Evolutionary conservation across 2,113 vertebrate species (phyloP), one percentile per base, ranked within the genome.

Genomic region (Lampris incognitus): DNA sequence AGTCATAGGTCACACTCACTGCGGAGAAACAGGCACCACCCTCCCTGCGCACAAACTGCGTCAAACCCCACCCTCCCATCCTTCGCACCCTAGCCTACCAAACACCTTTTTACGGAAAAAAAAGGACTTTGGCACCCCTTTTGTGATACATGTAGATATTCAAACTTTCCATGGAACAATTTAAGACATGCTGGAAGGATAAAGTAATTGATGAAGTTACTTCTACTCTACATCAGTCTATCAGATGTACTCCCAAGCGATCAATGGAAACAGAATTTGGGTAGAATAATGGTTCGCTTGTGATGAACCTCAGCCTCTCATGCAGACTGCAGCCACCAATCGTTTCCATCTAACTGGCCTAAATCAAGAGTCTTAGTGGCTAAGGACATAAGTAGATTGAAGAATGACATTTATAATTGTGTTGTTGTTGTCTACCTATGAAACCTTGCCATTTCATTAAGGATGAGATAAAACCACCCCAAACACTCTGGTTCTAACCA

Each of bases 21-120:
- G 94, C 94, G 89, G 90, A 83, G 84, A 92, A 88, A 87, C 73
- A 72, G 93, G 89, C 87, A 77, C 91, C 94, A 90, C 94, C 94
- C 94, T 94, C 91, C 61, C 88, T 94, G 93, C 92, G 91, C 87
- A 92, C 85, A 62, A 93, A 94, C 91, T 94, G 93, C 92, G 92
- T 78, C 94, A 94, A 87, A 91, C 94, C 91, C 87, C 93, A 76
- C 94, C 94, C 93, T 80, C 78, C 69, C 39, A 49, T 38, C 74
- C 39, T 62, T 77, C 11, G 54, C 63, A 44, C 42, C 73, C 81
- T 3, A 79, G 64, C 72, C 61, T 9, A 57, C 6, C 13, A 40
- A 63, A 63, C 44, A 9, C 13, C 2, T 62, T 10, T 10, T 36
- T 24, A 71, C 66, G 66, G 76, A 42, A 13, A 54, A 74, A 74